Conservation (phyloP, 2,888 invertebrate genomes). For the Punctoribates punctum region DNA sequence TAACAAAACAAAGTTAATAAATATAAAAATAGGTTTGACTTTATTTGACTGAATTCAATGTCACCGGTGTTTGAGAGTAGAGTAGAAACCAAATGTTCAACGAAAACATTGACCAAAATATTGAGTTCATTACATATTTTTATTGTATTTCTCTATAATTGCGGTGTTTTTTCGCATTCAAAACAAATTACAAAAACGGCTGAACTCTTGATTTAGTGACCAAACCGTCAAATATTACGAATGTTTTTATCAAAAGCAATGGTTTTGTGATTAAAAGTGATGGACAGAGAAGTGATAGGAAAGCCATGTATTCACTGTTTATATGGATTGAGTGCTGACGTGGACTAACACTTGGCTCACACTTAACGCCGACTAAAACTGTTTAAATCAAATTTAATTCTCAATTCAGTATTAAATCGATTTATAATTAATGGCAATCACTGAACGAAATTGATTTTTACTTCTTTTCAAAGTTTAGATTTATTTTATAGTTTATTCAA, state of each 20-base stretch:
- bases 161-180: no score
- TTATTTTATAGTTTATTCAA: background rate
- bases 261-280: background rate
- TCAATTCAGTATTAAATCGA: background rate
- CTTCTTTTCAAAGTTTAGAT: background rate
- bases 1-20: no score
- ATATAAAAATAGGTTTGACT: background rate
- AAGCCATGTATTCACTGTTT: background rate
- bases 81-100: background rate
- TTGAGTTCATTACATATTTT: no score
- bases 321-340: background rate
- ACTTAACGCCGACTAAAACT: background rate
- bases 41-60: background rate
- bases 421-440: background rate
- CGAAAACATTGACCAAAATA: background rate
- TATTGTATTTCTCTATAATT: no score
- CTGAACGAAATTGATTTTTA: background rate
- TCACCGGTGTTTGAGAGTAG: constrained; percentile 1
- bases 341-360: background rate
- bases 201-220: no score
- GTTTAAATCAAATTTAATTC: background rate
- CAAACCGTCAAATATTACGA: no score
- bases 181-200: no score
- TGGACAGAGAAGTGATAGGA: background rate
- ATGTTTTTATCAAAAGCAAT: no score